Evolutionary conservation across 2,888 invertebrate species (phyloP).

Genomic region (Buathra laborator): DNA sequence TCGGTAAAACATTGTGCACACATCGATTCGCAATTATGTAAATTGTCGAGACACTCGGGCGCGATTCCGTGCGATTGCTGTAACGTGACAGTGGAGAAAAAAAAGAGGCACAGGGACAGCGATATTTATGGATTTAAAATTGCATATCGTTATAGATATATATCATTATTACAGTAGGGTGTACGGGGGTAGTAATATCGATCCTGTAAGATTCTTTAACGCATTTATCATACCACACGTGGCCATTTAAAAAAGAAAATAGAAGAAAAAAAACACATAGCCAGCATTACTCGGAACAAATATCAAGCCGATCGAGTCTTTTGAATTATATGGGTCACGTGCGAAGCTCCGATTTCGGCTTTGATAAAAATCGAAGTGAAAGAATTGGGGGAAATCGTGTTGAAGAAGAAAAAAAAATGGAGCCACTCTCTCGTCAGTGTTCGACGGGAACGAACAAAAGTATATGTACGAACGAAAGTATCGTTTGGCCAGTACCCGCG

Average conservation of each 20-base stretch:
- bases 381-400: background rate
- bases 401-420: background rate
- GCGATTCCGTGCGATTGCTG: slow-evolving; percentile 21
- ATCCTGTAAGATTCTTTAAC: slow-evolving; percentile 69
- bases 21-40: slow-evolving; percentile 57
- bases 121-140: slow-evolving; percentile 47
- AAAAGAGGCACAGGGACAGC: slow-evolving; percentile 25
- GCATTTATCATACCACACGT: slow-evolving; percentile 2
- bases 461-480: slow-evolving; percentile 32
- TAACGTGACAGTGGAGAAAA: slow-evolving; percentile 5
- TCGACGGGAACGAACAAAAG: slow-evolving; percentile 17
- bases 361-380: background rate
- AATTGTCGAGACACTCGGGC: slow-evolving; percentile 37
- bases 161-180: slow-evolving; percentile 2
- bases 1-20: background rate
- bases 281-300: background rate
- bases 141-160: slow-evolving; percentile 44
- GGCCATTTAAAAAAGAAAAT: background rate
- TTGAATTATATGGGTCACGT: background rate
- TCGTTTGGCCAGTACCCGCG: slow-evolving; percentile 13
- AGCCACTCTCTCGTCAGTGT: background rate
- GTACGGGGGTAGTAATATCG: slow-evolving; percentile 69
- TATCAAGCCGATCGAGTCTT: background rate
- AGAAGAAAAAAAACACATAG: background rate
- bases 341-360: background rate